A percentile compares a stretch with the other conserved stretches of the same genome.
Evolutionary conservation across 2,113 vertebrate genomes (phyloP).

Genomic region (Oxyruncus cristatus): DNA sequence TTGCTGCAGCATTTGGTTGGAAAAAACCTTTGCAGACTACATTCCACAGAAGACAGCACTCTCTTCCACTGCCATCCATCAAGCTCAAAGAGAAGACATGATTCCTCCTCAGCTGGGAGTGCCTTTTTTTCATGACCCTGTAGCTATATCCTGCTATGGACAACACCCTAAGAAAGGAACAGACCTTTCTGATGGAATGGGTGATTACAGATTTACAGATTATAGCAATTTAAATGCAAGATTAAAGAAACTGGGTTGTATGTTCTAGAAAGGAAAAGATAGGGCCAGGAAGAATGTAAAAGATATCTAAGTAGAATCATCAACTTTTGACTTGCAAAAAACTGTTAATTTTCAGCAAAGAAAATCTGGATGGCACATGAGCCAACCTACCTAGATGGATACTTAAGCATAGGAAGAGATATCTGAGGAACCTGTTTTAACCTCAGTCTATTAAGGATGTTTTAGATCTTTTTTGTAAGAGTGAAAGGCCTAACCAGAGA

Average conservation of each 20-base stretch:
- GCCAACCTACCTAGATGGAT: not conserved
- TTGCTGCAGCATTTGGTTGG: not conserved
- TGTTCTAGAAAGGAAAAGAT: not conserved
- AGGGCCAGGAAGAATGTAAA: not conserved
- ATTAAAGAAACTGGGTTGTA: not conserved
- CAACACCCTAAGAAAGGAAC: not conserved
- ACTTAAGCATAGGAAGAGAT: not conserved
- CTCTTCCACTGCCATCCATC: not conserved
- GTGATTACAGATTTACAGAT: not conserved
- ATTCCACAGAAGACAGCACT: not conserved
- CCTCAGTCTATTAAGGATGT: not conserved
- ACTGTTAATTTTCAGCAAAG: not conserved
- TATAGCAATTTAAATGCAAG: not conserved
- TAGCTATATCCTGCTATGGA: not conserved
- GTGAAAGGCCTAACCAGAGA: not conserved
- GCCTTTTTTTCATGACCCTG: not conserved
- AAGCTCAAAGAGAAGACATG: not conserved
- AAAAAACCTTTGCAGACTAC: not conserved
- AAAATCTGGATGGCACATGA: not conserved
- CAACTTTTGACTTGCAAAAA: not conserved
- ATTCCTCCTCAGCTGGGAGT: not conserved
- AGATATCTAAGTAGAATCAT: not conserved
- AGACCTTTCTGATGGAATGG: not conserved
- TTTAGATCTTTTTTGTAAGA: not conserved
- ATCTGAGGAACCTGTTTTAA: not conserved